These are phyloP conservation scores for Sisor rabdophorus DNA, from an alignment of 2,113 vertebrate species.

Conservation along the genomic window DNA sequence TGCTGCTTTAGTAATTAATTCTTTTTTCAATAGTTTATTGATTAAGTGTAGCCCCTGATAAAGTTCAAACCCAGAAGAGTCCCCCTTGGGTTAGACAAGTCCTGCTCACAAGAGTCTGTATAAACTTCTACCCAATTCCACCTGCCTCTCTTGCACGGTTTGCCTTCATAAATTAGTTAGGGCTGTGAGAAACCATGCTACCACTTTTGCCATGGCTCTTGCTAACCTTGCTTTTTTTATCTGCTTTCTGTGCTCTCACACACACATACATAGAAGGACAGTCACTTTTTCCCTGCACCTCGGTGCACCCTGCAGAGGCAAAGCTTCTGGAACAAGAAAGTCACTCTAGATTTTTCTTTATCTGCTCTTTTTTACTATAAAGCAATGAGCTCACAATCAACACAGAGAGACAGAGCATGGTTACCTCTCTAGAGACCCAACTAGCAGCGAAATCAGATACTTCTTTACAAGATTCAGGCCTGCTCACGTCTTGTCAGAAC, in stretches of 20 bases:
- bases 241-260: conserved; percentile 74
- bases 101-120: conserved; percentile 90
- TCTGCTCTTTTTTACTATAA: conserved; percentile 61
- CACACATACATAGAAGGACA: conserved; percentile 56
- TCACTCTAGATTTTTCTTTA: conserved; percentile 62
- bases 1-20: conserved; percentile 99
- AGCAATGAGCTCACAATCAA: conserved; percentile 80
- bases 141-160: conserved; percentile 79
- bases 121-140: conserved; percentile 90
- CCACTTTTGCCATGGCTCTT: conserved; percentile 82
- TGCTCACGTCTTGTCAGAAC: conserved; percentile 71
- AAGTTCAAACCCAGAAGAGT: conserved; percentile 99
- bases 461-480: conserved; percentile 66
- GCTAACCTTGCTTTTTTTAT: conserved; percentile 80
- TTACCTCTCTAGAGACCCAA: conserved; percentile 82
- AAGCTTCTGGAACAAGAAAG: conserved; percentile 78
- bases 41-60: conserved; percentile 99
- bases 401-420: conserved; percentile 54
- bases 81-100: conserved; percentile 78
- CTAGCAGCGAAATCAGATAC: conserved; percentile 83
- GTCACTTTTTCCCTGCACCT: conserved; percentile 50
- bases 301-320: conserved; percentile 62
- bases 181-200: conserved; percentile 80
- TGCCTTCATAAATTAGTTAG: conserved; percentile 98
- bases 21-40: conserved; percentile 99